phyloP scores from a whole-genome alignment of 2,113 vertebrate genomes.

The Egretta garzetta region DNA sequence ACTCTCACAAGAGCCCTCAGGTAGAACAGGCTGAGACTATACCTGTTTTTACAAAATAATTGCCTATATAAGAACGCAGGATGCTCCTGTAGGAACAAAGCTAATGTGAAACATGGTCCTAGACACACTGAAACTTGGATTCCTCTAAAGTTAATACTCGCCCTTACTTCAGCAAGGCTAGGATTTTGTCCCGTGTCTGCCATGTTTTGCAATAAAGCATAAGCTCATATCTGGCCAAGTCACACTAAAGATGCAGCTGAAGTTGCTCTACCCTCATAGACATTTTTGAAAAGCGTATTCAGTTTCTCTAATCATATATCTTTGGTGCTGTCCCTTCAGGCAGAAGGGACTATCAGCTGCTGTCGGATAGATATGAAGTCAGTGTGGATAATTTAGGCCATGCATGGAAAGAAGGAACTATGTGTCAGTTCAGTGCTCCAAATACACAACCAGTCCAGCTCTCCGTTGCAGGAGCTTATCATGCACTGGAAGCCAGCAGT shows the following conservation, averaged over 20 bases:
- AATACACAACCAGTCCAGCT: neutral
- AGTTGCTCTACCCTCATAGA: neutral
- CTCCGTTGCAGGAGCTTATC: neutral
- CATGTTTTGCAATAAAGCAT: neutral
- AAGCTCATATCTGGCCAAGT: neutral
- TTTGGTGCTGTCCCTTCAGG: neutral
- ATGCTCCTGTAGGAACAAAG: neutral
- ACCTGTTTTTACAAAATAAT: neutral
- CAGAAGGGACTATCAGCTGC: neutral
- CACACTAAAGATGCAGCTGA: neutral
- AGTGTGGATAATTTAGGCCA: neutral
- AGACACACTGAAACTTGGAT: neutral
- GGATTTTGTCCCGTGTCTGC: neutral
- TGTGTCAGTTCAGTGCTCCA: neutral
- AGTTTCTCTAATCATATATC: neutral
- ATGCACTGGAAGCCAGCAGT: neutral
- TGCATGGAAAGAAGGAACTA: neutral
- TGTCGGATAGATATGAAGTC: neutral
- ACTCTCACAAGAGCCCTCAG: neutral
- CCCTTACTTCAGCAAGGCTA: neutral
- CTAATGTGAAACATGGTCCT: neutral
- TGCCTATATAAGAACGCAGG: neutral
- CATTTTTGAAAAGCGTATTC: neutral
- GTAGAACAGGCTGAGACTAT: neutral
- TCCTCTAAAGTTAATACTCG: neutral